These are phyloP conservation scores for Enteromius paludinosus DNA, from an alignment of 2,797 vertebrate genomes.

Conservation along the genomic window DNA sequence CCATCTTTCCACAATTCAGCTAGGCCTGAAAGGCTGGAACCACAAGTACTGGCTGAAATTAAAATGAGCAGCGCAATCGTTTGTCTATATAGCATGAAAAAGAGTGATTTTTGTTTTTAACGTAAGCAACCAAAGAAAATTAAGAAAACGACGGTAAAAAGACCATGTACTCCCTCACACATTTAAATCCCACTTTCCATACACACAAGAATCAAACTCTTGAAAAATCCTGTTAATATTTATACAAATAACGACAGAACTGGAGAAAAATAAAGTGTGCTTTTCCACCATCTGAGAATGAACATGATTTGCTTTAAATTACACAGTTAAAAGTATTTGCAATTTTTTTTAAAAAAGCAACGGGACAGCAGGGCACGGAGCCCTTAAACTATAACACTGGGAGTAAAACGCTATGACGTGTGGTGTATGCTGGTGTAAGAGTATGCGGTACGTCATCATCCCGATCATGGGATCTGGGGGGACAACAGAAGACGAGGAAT, in stretches of 20 bases:
- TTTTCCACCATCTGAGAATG: constrained; percentile 73
- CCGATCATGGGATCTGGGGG: constrained; percentile 29
- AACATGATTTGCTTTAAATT: constrained; percentile 76
- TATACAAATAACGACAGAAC: constrained; percentile 72
- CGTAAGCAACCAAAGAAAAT: constrained; percentile 32
- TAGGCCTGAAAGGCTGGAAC: constrained; percentile 23
- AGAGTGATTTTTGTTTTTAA: constrained; percentile 13
- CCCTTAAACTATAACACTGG: constrained; percentile 60
- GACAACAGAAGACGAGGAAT: constrained; percentile 28
- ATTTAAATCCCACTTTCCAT: constrained; percentile 28
- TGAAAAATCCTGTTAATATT: constrained; percentile 70
- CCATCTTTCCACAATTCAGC: background rate
- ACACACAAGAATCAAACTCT: constrained; percentile 52
- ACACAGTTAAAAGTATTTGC: constrained; percentile 75
- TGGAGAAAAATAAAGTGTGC: constrained; percentile 75
- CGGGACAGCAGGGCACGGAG: constrained; percentile 28
- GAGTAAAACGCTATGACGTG: constrained; percentile 70
- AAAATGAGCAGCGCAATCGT: constrained; percentile 2
- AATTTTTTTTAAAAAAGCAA: constrained; percentile 67
- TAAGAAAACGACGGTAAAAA: constrained; percentile 42
- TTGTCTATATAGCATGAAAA: constrained; percentile 32
- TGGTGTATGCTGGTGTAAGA: constrained; percentile 52
- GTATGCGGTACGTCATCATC: constrained; percentile 45
- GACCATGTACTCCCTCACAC: constrained; percentile 23
- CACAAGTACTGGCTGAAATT: constrained; percentile 13